A percentile compares a stretch with the other conserved stretches of the same genome.
Evolutionary conservation across 2,797 vertebrate genomes (phyloP).

Genomic region (Oophaga sylvatica): DNA sequence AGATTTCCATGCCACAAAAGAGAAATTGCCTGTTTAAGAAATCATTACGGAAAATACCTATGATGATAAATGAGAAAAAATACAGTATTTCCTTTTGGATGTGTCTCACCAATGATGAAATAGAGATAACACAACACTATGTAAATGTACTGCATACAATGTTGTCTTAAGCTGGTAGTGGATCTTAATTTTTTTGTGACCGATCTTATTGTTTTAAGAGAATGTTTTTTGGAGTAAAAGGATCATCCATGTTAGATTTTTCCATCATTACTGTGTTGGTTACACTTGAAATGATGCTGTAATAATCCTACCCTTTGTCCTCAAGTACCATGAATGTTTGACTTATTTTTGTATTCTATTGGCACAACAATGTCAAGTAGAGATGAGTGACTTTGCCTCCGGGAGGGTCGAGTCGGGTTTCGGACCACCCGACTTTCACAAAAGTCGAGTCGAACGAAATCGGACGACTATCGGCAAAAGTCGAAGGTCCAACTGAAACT

Average conservation of each 20-base stretch:
- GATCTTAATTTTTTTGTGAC: neutral
- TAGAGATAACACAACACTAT: neutral
- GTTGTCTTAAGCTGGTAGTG: neutral
- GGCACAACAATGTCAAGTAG: neutral
- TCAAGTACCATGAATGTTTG: neutral
- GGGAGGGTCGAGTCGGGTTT: no score
- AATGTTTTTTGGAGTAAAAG: neutral
- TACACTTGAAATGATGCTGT: neutral
- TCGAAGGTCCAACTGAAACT: no score
- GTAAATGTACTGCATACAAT: neutral
- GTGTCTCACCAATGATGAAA: slow-evolving; percentile 6
- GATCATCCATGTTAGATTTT: neutral
- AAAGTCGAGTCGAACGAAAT: no score
- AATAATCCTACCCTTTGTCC: neutral
- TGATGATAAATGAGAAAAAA: slow-evolving; percentile 23
- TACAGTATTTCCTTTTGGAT: neutral
- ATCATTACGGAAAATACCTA: slow-evolving; percentile 27
- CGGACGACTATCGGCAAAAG: no score
- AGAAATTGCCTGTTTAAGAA: slow-evolving; percentile 29
- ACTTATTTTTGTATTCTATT: neutral
- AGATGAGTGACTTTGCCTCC: no score
- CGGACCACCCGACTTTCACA: no score
- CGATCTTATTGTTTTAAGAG: neutral
- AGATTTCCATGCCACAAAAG: slow-evolving; percentile 25
- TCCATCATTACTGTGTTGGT: neutral